Percentiles rank a stretch among this genome's conserved stretches.
Evolutionary conservation across 1,140 invertebrate genomes (phyloP).

Genomic region (Drosophila baimaii): DNA sequence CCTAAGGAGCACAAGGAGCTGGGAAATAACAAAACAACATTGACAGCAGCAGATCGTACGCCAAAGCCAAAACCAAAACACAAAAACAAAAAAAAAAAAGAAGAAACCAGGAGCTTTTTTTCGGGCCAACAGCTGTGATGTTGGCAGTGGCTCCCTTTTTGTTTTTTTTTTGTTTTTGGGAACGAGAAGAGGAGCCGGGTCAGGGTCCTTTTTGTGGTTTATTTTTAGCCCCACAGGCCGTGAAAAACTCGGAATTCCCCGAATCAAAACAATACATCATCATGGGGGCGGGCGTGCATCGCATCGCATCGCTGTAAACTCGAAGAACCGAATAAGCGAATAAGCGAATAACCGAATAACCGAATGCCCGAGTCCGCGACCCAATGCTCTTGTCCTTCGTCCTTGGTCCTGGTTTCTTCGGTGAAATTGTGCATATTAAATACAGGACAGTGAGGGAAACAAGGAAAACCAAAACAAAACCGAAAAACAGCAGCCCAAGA

Average conservation of each 20-base stretch:
- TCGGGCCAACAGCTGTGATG: constrained; percentile 43
- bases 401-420: constrained; percentile 34
- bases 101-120: constrained; percentile 3
- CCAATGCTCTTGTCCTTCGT: constrained; percentile 23
- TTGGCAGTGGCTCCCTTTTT: constrained; percentile 11
- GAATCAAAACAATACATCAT: constrained; percentile 76
- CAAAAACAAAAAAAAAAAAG: not conserved
- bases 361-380: constrained; percentile 18
- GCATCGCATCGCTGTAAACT: constrained; percentile 10
- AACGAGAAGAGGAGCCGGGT: not conserved
- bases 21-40: constrained; percentile 32
- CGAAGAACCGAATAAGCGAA: not conserved
- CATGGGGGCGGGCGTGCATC: constrained; percentile 11
- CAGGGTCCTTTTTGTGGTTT: constrained; percentile 45
- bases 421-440: constrained; percentile 77
- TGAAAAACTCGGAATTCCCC: constrained; percentile 50
- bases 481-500: not conserved
- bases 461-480: constrained; percentile 4
- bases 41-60: constrained; percentile 47
- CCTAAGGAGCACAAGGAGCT: constrained; percentile 4
- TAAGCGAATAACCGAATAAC: not conserved
- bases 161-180: too few species aligned
- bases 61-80: constrained; percentile 8
- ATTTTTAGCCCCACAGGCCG: constrained; percentile 67
- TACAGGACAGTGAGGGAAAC: constrained; percentile 52